phyloP scores from a whole-genome alignment of 2,888 invertebrate genomes.

The Melanargia galathea region DNA sequence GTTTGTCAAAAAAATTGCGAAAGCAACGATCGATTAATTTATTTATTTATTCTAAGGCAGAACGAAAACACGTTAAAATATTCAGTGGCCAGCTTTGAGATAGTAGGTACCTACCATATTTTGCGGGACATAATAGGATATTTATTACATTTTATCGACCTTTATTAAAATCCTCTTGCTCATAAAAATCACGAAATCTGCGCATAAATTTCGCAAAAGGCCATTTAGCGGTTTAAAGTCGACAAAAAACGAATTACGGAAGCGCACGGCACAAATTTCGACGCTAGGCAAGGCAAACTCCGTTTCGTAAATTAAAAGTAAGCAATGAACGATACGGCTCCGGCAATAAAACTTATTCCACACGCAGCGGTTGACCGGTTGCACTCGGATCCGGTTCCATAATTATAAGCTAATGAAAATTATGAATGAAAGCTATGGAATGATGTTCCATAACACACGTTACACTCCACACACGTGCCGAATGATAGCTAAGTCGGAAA shows the following conservation, averaged over 20 bases:
- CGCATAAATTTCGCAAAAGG: conserved; percentile 37
- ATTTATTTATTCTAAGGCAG: too few species aligned
- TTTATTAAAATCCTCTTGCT: conserved; percentile 31
- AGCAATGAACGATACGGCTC: conserved; percentile 54
- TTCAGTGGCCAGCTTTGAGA: conserved; percentile 9
- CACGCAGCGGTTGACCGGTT: not conserved
- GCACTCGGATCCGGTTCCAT: not conserved
- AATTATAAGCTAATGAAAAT: too few species aligned
- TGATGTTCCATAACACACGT: too few species aligned
- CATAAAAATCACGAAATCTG: conserved; percentile 36
- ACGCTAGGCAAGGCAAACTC: conserved; percentile 50
- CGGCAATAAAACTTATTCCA: conserved; percentile 27
- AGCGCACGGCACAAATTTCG: conserved; percentile 39
- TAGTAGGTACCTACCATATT: too few species aligned
- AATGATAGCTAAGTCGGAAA: too few species aligned
- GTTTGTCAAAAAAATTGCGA: not conserved
- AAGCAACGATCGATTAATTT: not conserved
- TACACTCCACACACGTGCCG: too few species aligned
- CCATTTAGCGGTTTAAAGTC: conserved; percentile 38
- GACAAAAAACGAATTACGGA: conserved; percentile 37
- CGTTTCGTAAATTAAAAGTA: conserved; percentile 68
- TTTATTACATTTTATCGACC: conserved; percentile 30
- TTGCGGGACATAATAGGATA: conserved; percentile 16
- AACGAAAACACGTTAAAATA: conserved; percentile 5
- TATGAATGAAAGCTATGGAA: too few species aligned